A percentile compares a stretch with the other conserved stretches of the same genome.
These are phyloP conservation scores for Pagrus major DNA, from an alignment of 2,113 vertebrate species.

Conservation along the genomic window DNA sequence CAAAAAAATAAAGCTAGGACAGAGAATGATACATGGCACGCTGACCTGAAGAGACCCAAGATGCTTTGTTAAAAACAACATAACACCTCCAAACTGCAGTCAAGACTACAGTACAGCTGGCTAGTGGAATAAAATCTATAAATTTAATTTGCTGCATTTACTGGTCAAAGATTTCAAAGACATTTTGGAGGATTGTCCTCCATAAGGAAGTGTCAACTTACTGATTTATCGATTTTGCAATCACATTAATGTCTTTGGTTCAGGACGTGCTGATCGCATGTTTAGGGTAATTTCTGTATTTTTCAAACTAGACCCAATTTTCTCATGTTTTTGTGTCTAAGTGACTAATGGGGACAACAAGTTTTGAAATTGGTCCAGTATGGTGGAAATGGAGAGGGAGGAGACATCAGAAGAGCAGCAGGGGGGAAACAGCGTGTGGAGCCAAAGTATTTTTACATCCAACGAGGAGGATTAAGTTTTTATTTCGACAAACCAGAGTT, in stretches of 20 bases:
- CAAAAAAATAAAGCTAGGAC: slow-evolving; percentile 3
- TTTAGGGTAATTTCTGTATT: too few species aligned
- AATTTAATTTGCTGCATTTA: slow-evolving; percentile 10
- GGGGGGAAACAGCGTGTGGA: too few species aligned
- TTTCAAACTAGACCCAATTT: too few species aligned
- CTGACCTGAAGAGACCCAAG: slow-evolving; percentile 21
- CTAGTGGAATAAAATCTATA: not conserved
- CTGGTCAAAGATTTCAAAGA: not conserved
- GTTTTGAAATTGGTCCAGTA: too few species aligned
- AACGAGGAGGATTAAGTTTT: too few species aligned
- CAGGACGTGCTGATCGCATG: not conserved
- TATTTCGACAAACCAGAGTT: too few species aligned
- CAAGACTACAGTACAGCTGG: not conserved
- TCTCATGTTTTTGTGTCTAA: too few species aligned
- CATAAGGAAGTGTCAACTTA: not conserved
- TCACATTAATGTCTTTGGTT: not conserved
- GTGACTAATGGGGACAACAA: too few species aligned
- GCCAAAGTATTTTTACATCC: too few species aligned
- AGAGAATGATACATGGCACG: not conserved
- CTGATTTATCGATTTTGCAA: not conserved
- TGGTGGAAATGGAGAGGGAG: too few species aligned
- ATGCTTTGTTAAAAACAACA: slow-evolving; percentile 4
- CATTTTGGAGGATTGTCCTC: not conserved
- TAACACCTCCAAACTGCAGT: not conserved
- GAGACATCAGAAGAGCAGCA: too few species aligned